Evolutionary conservation across 2,113 vertebrate genomes (phyloP), one percentile per base, ranked within the genome.

Genomic region (Gavialis gangeticus): DNA sequence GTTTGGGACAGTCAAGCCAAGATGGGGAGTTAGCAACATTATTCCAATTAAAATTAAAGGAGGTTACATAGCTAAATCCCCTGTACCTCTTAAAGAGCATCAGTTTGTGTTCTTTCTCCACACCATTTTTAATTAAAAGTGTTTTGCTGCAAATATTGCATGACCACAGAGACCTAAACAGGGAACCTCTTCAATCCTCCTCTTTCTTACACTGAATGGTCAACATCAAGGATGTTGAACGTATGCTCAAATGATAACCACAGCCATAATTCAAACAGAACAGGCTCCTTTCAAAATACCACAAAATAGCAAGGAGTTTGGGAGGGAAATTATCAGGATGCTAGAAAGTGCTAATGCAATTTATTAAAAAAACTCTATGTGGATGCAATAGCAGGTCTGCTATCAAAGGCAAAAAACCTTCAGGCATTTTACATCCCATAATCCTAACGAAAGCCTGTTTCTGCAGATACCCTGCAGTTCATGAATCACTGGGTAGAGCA

Each of bases 401-500:
- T 97, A 97, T 97, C 97, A 97, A 97, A 97, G 92, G 91, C 85
- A 93, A 94, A 96, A 46, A 95, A 91, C 96, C 97, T 97, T 95
- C 88, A 93, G 94, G 95, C 97, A 95, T 97, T 97, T 95, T 97
- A 92, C 96, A 95, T 97, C 96, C 94, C 96, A 95, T 97, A 97
- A 97, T 97, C 97, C 97, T 87, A 96, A 91, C 81, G 96, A 97
- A 95, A 97, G 97, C 93, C 96, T 97, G 96, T 86, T 97, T 97
- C 88, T 96, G 94, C 92, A 97, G 96, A 97, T 97, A 97, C 94
- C 88, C 97, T 87, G 89, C 96, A 95, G 95, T 96, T 97, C 94
- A 94, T 97, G 97, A 97, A 96, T 97, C 97, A 95, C 89, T 97
- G 95, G 95, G 94, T 96, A 82, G 81, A 95, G 97, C 96, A 97